These are phyloP conservation scores for Drosophila heteroneura DNA, from an alignment of 2,888 invertebrate genomes.

Conservation along the genomic window DNA sequence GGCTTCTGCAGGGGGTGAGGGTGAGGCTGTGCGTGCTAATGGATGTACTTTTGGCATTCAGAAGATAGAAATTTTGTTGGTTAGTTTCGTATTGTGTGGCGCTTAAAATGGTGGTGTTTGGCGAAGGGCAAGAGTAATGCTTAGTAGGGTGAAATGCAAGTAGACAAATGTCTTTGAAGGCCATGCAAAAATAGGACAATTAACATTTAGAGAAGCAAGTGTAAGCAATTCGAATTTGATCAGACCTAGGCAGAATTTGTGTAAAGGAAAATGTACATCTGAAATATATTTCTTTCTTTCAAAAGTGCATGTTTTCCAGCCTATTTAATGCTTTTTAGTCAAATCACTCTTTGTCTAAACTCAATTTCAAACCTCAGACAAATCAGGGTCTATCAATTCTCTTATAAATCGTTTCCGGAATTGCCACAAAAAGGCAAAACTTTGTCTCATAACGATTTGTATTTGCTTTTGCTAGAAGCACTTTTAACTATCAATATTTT, in stretches of 20 bases:
- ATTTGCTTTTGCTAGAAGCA: constrained; percentile 23
- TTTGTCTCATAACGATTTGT: constrained; percentile 1
- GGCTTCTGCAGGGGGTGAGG: neutral
- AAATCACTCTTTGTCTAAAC: neutral
- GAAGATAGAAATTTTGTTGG: constrained; percentile 26
- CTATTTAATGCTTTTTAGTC: neutral
- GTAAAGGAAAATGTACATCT: neutral
- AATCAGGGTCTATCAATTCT: constrained; percentile 10
- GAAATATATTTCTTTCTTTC: neutral
- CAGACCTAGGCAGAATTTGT: neutral
- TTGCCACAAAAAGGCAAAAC: neutral
- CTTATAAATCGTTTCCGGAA: constrained; percentile 3
- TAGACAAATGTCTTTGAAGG: neutral
- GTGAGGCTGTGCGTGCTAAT: constrained; percentile 36
- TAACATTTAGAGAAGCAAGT: neutral
- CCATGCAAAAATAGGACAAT: neutral
- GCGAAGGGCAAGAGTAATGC: neutral
- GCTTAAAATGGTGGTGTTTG: neutral
- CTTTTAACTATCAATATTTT: constrained; percentile 41
- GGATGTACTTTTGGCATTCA: constrained; percentile 42
- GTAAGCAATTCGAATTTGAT: neutral
- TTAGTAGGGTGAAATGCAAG: neutral
- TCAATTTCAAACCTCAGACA: neutral
- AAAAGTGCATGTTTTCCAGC: neutral
- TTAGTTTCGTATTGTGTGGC: constrained; percentile 13